Conservation (phyloP, 1,140 invertebrate species). For the Solen grandis region DNA sequence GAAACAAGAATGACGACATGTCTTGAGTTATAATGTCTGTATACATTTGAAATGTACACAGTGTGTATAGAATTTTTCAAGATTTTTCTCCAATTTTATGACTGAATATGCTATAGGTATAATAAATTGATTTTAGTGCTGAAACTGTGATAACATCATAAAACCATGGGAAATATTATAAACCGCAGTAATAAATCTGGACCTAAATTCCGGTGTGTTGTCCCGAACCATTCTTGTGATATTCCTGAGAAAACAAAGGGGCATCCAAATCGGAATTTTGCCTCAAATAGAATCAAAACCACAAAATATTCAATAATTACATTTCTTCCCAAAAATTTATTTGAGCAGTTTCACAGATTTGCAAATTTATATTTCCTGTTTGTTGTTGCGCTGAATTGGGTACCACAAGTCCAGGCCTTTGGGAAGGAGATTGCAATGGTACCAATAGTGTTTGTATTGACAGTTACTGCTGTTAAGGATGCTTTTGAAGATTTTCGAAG, state of each 20-base stretch:
- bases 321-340: constrained; percentile 97
- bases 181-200: constrained; percentile 59
- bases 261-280: constrained; percentile 91
- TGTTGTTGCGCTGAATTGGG: constrained; percentile 96
- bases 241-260: constrained; percentile 84
- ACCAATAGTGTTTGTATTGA: constrained; percentile 88
- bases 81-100: too few species aligned
- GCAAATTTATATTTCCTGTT: constrained; percentile 99
- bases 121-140: too few species aligned
- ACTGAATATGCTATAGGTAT: too few species aligned
- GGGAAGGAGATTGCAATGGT: constrained; percentile 98
- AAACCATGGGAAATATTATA: constrained; percentile 65
- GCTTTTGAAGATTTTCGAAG: constrained; percentile 96
- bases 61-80: too few species aligned
- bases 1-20: too few species aligned
- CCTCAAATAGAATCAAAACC: constrained; percentile 84
- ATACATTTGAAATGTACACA: too few species aligned
- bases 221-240: constrained; percentile 75
- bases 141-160: too few species aligned
- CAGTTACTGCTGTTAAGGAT: constrained; percentile 98
- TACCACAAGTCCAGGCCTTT: constrained; percentile 93
- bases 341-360: constrained; percentile 98
- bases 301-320: constrained; percentile 97
- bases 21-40: too few species aligned
- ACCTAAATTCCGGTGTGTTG: constrained; percentile 72